These are phyloP conservation scores for Mobula birostris DNA, from an alignment of 2,113 vertebrate species.

Conservation along the genomic window DNA sequence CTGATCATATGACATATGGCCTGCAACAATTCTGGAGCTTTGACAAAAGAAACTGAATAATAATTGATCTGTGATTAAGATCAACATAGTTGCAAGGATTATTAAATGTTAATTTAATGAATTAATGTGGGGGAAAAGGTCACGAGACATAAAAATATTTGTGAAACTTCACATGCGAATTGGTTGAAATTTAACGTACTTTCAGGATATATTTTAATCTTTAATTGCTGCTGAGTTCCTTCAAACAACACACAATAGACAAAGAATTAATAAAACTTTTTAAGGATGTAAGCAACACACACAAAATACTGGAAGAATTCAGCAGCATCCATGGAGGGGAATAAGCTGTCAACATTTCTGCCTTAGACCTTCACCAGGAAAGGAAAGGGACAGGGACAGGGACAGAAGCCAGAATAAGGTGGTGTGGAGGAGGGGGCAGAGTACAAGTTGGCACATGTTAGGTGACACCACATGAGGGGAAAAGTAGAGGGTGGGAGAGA, in stretches of 20 bases:
- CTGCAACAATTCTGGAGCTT: not conserved
- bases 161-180: not conserved
- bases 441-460: no score
- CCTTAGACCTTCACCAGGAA: no score
- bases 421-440: no score
- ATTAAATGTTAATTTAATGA: not conserved
- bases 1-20: not conserved
- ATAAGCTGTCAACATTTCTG: no score
- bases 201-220: not conserved
- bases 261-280: not conserved
- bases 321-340: no score
- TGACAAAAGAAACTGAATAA: not conserved
- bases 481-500: no score
- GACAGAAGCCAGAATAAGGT: no score
- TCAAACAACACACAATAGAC: not conserved
- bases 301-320: no score
- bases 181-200: not conserved
- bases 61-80: not conserved
- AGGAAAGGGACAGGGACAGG: no score
- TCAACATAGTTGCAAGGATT: not conserved
- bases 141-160: not conserved
- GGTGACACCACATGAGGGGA: no score
- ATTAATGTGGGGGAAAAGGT: not conserved
- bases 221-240: not conserved
- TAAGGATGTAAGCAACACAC: no score